These are phyloP conservation scores for Drosophila tripunctata DNA, from an alignment of 2,888 invertebrate genomes.

Conservation along the genomic window DNA sequence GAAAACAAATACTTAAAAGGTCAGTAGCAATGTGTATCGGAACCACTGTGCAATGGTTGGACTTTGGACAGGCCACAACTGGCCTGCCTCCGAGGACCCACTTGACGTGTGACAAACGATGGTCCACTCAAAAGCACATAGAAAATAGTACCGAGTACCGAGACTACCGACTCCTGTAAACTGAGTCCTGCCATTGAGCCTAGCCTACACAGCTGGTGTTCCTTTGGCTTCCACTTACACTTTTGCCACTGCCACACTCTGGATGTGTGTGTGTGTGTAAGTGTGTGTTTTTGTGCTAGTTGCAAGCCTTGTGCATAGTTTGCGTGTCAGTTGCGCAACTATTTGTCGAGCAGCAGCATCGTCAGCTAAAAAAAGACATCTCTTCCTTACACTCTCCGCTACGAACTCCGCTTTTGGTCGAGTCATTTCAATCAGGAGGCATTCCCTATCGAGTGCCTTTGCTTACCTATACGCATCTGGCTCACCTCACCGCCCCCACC, in stretches of 20 bases:
- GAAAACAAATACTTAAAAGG: neutral
- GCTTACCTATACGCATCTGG: conserved; percentile 15
- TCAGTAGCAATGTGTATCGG: neutral
- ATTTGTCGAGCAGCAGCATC: conserved; percentile 55
- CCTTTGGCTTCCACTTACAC: conserved; percentile 4
- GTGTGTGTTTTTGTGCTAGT: conserved; percentile 47
- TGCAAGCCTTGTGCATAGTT: conserved; percentile 58
- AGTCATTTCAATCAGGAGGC: conserved; percentile 46
- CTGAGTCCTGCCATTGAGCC: conserved; percentile 29
- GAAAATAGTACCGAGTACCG: conserved; percentile 46
- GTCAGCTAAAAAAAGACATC: conserved; percentile 27
- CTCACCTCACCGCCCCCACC: neutral
- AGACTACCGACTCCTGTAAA: conserved; percentile 11
- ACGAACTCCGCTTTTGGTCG: neutral
- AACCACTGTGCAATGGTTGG: conserved; percentile 30
- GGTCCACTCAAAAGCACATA: conserved; percentile 65
- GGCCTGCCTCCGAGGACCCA: conserved; percentile 14
- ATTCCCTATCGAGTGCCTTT: conserved; percentile 8
- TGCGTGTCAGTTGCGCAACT: conserved; percentile 73
- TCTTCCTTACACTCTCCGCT: conserved; percentile 8
- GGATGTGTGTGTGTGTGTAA: neutral
- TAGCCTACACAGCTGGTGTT: conserved; percentile 19
- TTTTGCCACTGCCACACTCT: neutral
- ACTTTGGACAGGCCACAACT: conserved; percentile 7
- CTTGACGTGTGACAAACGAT: conserved; percentile 70